Evolutionary conservation across 2,888 invertebrate genomes (phyloP), one percentile per base, ranked within the genome.

Genomic region (Athalia rosae): DNA sequence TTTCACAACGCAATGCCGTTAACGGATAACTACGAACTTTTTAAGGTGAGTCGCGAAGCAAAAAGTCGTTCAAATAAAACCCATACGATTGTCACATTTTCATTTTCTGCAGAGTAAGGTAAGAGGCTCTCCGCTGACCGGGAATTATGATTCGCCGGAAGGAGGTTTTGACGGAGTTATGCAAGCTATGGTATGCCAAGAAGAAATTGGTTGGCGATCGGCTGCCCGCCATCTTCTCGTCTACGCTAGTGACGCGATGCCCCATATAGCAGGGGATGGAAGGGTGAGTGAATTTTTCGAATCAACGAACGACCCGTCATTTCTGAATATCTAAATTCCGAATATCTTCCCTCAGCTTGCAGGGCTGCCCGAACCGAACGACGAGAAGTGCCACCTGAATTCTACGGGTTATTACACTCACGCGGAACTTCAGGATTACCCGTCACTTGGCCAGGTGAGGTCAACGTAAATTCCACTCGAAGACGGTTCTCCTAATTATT

Each of bases 161-260:
- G 96, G 96, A 6, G 96, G 97, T 0, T 93, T 98, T 69, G 97
- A 98, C 87, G 98, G 96, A 4, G 91, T 98, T 41, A 95, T 97
- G 91, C 98, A 97, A 90, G 95, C 94, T 0, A 94, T 97, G 79
- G 94, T 93, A 4, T 95, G 95, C 84, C 90, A 92, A 80, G 84
- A 93, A 13, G 89, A 92, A 82, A 95, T 97, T 83, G 95, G 95
- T 9, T 98, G 98, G 98, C 91, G 97, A 81, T 89, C 92, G 0
- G 92, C 94, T 73, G 95, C 95, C 0, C 91, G 95, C 79, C 94
- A 94, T 89, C 92, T 97, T 82, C 88, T 97, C 61, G 92, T 97
- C 0, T 94, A 95, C 82, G 93, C 96, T 0, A 95, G 96, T 0
- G 95, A 97, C 88, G 95, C 93, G 1, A 91, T 92, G 3, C 96